These are phyloP conservation scores for Oenanthe melanoleuca DNA, from an alignment of 2,113 vertebrate genomes.

Conservation along the genomic window DNA sequence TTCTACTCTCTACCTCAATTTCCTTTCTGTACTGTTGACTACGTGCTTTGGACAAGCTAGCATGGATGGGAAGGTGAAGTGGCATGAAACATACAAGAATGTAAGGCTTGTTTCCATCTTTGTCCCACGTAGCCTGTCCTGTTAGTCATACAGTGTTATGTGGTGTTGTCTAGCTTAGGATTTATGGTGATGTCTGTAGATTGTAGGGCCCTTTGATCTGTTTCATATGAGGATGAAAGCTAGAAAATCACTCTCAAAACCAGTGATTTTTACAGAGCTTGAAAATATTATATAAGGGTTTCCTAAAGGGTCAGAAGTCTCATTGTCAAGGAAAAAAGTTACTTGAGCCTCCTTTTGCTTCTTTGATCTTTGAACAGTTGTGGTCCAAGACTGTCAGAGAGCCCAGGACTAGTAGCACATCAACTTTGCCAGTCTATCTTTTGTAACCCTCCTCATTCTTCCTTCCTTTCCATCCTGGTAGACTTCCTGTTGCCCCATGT, in stretches of 20 bases:
- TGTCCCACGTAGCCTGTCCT: not conserved
- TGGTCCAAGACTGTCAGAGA: not conserved
- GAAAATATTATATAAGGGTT: not conserved
- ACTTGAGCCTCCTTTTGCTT: not conserved
- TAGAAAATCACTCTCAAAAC: not conserved
- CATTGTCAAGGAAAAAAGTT: not conserved
- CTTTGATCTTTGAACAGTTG: not conserved
- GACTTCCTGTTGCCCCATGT: not conserved
- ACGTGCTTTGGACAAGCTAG: conserved; percentile 41
- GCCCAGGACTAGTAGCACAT: not conserved
- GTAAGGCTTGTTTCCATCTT: conserved; percentile 41
- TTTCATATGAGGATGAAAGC: not conserved
- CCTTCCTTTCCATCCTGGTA: not conserved
- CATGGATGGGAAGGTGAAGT: conserved; percentile 50
- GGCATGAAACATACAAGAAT: conserved; percentile 10
- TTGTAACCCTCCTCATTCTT: not conserved
- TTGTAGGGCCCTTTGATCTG: not conserved
- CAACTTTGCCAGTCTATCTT: not conserved
- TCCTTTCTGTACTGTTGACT: conserved; percentile 11
- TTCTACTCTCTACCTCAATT: conserved; percentile 28
- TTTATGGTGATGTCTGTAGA: not conserved
- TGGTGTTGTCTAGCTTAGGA: conserved; percentile 12
- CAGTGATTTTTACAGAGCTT: not conserved
- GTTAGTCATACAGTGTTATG: not conserved
- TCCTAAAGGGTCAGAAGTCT: not conserved